Conservation (phyloP, 2,113 vertebrate genomes). For the human region DNA sequence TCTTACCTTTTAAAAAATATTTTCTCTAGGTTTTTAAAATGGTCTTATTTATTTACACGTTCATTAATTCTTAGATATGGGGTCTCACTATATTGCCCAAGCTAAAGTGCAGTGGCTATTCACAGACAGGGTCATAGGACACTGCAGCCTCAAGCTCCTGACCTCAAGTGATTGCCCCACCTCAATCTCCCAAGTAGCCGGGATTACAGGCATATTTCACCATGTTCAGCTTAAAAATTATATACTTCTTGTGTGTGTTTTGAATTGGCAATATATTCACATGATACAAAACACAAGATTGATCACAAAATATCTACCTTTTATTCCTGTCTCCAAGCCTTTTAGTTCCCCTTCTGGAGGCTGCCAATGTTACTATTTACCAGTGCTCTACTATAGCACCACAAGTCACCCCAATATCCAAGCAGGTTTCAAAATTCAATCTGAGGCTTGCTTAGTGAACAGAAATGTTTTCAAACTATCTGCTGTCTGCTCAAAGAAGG, state of each 20-base stretch:
- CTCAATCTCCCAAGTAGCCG: neutral
- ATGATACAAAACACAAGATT: neutral
- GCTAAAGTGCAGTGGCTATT: too few relatives aligned
- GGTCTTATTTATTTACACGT: neutral
- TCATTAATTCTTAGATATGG: neutral
- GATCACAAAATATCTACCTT: neutral
- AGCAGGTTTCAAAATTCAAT: neutral
- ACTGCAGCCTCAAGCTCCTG: neutral
- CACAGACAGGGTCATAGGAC: neutral
- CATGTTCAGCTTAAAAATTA: neutral
- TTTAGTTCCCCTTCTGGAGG: neutral
- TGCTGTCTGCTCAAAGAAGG: constrained; percentile 40
- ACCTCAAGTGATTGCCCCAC: neutral
- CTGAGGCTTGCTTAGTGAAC: neutral
- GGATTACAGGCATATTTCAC: neutral
- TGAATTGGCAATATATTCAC: neutral
- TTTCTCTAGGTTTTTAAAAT: neutral
- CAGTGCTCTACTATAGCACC: neutral
- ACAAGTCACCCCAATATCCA: neutral
- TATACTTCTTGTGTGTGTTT: neutral
- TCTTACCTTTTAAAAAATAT: neutral
- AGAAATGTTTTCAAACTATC: neutral
- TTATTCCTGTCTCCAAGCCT: neutral
- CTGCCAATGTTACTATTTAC: neutral
- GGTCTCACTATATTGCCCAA: neutral